Base-by-base conservation (phyloP, 2,797 vertebrate genomes). In the Dallia pectoralis region DNA sequence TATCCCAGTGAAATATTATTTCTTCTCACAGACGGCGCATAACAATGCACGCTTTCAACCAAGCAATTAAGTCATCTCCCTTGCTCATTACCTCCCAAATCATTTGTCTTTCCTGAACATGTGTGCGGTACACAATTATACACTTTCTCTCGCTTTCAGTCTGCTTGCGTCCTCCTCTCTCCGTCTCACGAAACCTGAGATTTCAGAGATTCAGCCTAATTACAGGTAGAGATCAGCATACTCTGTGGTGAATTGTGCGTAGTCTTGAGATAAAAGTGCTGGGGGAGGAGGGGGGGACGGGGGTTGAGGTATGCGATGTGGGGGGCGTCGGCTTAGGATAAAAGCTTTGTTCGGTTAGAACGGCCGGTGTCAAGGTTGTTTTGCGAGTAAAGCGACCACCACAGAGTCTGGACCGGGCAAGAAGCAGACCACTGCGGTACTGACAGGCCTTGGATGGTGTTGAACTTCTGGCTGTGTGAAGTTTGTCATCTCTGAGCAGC, bases 61-160 rank as follows among this genome's bases (percentile, higher is more conserved):
- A 15, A 79, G 73, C 81, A 83, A 85, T 87, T 81, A 85, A 80
- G 47, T 73, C 62, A 29, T 64, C 70, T 81, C 71, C 73, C 74
- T 56, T 33, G 69, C 69, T 64, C 53, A 59, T 27, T 59, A 71
- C 3, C 67, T 79, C 16, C 27, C 67, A 72, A 83, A 77, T 79
- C 80, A 85, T 84, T 84, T 65, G 75, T 81, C 72, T 81, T 84
- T 76, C 71, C 69, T 66, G 64, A 77, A 74, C 12, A 71, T 19
- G 72, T 56, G 40, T 76, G 77, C 62, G 85, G 85, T 82, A 82
- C 81, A 82, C 81, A 79, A 84, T 84, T 82, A 72, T 80, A 81
- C 70, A 40, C 62, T 70, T 74, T 80, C 70, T 81, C 66, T 30
- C 40, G 49, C 33, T 83, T 27, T 6, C 11, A 3, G 1, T 25